Evolutionary conservation across 1,140 invertebrate species (phyloP).

Genomic region (Drosophila sp.): DNA sequence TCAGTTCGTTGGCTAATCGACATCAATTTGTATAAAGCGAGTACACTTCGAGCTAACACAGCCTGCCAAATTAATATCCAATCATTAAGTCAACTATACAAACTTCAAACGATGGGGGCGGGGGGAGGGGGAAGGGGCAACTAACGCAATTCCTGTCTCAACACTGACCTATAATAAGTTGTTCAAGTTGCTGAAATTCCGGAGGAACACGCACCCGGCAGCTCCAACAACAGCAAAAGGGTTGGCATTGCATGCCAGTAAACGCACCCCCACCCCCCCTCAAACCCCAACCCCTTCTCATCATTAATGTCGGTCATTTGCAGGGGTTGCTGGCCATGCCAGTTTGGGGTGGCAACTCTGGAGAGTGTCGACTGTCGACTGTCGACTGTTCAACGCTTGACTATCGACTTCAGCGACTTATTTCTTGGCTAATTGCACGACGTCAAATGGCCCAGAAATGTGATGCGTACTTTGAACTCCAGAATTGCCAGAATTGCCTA

Average conservation of each 20-base stretch:
- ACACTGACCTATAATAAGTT: constrained; percentile 45
- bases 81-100: constrained; percentile 71
- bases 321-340: constrained; percentile 36
- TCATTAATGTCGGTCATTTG: constrained; percentile 73
- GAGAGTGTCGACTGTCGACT: constrained; percentile 2
- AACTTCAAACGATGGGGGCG: constrained; percentile 58
- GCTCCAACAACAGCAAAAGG: constrained; percentile 44
- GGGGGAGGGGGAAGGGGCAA: background rate
- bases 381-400: constrained; percentile 4
- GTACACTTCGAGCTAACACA: constrained; percentile 39
- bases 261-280: constrained; percentile 1
- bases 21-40: constrained; percentile 70
- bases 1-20: constrained; percentile 55
- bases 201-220: constrained; percentile 39
- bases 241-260: constrained; percentile 51
- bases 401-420: constrained; percentile 38
- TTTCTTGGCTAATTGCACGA: constrained; percentile 61
- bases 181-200: constrained; percentile 29
- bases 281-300: background rate
- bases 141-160: constrained; percentile 35
- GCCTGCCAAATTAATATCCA: constrained; percentile 73
- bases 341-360: constrained; percentile 1
- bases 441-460: constrained; percentile 64
- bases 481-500: constrained; percentile 6
- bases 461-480: constrained; percentile 53